Percentiles rank a stretch among this genome's conserved stretches.
Conservation (phyloP, 1,140 invertebrate genomes). For the Probaryconus sp. region DNA sequence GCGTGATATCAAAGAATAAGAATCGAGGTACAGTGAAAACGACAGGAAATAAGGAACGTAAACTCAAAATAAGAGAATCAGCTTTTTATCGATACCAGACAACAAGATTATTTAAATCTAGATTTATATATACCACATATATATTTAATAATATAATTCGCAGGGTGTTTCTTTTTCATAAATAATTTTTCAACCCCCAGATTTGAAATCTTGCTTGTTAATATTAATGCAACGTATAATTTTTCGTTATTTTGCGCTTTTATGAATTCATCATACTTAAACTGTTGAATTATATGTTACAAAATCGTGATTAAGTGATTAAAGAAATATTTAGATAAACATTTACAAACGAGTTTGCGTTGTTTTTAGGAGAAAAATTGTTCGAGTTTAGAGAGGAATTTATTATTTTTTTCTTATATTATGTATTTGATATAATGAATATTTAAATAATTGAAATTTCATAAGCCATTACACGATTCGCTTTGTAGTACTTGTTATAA, state of each 20-base stretch:
- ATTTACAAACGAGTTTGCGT: too few species aligned
- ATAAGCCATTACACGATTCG: slow-evolving; percentile 23
- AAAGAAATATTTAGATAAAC: too few species aligned
- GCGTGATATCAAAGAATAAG: slow-evolving; percentile 64
- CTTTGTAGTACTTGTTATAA: slow-evolving; percentile 34
- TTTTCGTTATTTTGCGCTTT: too few species aligned
- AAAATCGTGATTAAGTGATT: too few species aligned
- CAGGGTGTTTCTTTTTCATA: slow-evolving; percentile 23
- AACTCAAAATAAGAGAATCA: slow-evolving; percentile 28
- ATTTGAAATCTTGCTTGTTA: slow-evolving; percentile 26
- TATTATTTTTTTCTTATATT: too few species aligned
- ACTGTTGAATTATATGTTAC: too few species aligned
- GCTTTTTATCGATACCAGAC: slow-evolving; percentile 43
- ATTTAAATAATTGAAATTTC: slow-evolving; percentile 17
- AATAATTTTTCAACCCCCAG: slow-evolving; percentile 18
- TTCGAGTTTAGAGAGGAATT: too few species aligned
- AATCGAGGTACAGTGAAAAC: slow-evolving; percentile 56
- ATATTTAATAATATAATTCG: slow-evolving; percentile 44
- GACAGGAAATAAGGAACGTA: slow-evolving; percentile 52
- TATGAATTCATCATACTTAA: too few species aligned
- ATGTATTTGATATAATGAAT: too few species aligned
- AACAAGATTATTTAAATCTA: slow-evolving; percentile 48
- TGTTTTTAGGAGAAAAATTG: too few species aligned
- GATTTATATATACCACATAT: too few species aligned
- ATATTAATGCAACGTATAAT: too few species aligned